These are phyloP conservation scores for Forbesichthys papilliferus DNA, from an alignment of 2,113 vertebrate genomes.

Conservation along the genomic window DNA sequence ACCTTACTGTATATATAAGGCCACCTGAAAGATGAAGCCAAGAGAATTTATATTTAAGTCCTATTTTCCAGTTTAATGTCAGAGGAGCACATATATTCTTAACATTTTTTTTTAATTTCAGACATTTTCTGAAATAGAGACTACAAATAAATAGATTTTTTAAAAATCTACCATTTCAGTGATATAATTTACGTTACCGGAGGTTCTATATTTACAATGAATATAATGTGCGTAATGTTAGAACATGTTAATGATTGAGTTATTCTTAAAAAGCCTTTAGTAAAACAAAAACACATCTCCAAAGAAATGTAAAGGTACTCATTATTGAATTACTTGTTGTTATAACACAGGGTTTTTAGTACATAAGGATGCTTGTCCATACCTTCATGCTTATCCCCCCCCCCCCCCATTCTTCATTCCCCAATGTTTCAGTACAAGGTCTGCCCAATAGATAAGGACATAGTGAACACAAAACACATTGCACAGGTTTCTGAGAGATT, in stretches of 20 bases:
- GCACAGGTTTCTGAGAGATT: not conserved
- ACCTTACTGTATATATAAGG: no score
- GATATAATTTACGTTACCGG: constrained; percentile 18
- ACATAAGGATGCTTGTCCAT: no score
- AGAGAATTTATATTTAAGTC: no score
- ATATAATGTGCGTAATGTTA: not conserved
- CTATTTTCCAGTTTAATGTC: no score
- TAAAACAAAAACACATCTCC: not conserved
- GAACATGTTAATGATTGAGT: constrained; percentile 12
- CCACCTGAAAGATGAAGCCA: no score
- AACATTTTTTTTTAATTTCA: no score
- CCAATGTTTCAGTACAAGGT: not conserved
- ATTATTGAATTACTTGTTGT: no score
- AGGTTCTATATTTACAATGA: constrained; percentile 30
- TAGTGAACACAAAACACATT: not conserved
- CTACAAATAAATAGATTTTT: no score
- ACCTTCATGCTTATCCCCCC: no score
- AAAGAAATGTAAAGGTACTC: not conserved
- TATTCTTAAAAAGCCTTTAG: constrained; percentile 10
- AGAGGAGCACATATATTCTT: no score
- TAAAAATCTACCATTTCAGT: not conserved
- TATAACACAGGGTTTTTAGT: no score
- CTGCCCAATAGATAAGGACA: not conserved
- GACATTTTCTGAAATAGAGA: no score
- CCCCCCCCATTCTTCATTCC: not conserved